These are phyloP conservation scores for Abrostola triplasia DNA, from an alignment of 2,888 invertebrate species.

Conservation along the genomic window DNA sequence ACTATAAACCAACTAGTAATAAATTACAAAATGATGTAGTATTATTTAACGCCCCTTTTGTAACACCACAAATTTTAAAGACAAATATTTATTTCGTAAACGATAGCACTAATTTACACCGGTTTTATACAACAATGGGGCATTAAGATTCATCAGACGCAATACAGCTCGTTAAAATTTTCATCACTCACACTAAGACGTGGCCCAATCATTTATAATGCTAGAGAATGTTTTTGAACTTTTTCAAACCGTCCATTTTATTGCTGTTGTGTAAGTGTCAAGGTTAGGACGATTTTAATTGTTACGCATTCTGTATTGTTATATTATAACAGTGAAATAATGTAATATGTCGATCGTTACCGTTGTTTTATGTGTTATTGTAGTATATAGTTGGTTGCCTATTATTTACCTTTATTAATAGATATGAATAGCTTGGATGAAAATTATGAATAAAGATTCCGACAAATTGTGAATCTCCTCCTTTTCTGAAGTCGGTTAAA, in stretches of 20 bases:
- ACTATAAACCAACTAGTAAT: background rate
- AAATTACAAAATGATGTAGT: conserved; percentile 40
- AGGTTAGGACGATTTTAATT: conserved; percentile 35
- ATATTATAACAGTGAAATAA: too few species aligned
- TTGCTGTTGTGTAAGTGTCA: conserved; percentile 27
- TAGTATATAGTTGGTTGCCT: too few species aligned
- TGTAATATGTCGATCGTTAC: too few species aligned
- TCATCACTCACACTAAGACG: conserved; percentile 48
- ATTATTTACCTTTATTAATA: too few species aligned
- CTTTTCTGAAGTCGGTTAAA: too few species aligned
- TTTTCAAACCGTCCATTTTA: conserved; percentile 17
- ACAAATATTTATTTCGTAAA: conserved; percentile 63
- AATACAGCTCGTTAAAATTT: conserved; percentile 57
- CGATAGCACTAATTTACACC: conserved; percentile 38
- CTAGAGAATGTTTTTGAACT: conserved; percentile 31
- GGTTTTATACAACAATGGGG: conserved; percentile 52
- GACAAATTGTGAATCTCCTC: too few species aligned
- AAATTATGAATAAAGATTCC: too few species aligned
- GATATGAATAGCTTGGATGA: too few species aligned
- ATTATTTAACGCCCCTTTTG: conserved; percentile 52
- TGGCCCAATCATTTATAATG: conserved; percentile 49
- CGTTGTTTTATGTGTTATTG: too few species aligned
- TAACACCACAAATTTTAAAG: conserved; percentile 42
- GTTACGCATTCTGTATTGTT: background rate
- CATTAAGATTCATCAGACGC: conserved; percentile 55